These are phyloP conservation scores for Psittacula echo DNA, from an alignment of 2,797 vertebrate genomes.

Conservation along the genomic window DNA sequence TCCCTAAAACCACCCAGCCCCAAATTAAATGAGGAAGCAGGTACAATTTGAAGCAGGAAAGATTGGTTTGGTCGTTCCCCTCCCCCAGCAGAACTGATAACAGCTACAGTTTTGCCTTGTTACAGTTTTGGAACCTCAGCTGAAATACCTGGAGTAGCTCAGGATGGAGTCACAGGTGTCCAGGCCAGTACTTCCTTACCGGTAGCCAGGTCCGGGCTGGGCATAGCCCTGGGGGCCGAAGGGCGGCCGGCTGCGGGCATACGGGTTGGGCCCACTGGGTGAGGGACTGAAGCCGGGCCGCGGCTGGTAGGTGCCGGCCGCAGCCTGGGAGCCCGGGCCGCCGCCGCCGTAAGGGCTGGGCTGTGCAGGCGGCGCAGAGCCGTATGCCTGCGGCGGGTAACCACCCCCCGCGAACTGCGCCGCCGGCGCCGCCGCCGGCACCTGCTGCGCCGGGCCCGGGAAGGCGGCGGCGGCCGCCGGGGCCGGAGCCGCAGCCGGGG, in stretches of 20 bases:
- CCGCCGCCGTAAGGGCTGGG: slow-evolving; percentile 85
- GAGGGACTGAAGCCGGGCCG: slow-evolving; percentile 90
- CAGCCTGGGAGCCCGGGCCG: slow-evolving; percentile 84
- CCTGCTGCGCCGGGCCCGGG: slow-evolving; percentile 82
- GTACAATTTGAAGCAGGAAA: slow-evolving; percentile 80
- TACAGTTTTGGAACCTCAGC: slow-evolving; percentile 67
- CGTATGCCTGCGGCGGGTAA: slow-evolving; percentile 92
- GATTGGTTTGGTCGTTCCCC: slow-evolving; percentile 66
- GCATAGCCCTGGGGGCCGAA: slow-evolving; percentile 90
- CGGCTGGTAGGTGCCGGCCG: slow-evolving; percentile 85
- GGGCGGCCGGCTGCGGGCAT: slow-evolving; percentile 91
- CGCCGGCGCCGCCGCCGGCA: slow-evolving; percentile 77
- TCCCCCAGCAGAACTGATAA: slow-evolving; percentile 64
- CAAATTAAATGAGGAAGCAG: slow-evolving; percentile 76
- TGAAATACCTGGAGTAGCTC: slow-evolving; percentile 72
- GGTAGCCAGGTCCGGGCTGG: slow-evolving; percentile 95
- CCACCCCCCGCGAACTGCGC: slow-evolving; percentile 89
- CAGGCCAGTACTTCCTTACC: slow-evolving; percentile 64
- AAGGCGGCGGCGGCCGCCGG: slow-evolving; percentile 78
- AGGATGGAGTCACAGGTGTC: slow-evolving; percentile 48
- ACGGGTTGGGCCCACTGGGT: slow-evolving; percentile 91
- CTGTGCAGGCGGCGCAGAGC: slow-evolving; percentile 87
- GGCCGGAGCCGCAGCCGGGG: slow-evolving; percentile 83
- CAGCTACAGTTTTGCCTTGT: slow-evolving; percentile 69
- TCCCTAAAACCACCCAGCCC: slow-evolving; percentile 54